These are phyloP conservation scores for Brienomyrus longianalis DNA, from an alignment of 2,113 vertebrate species.

Conservation along the genomic window DNA sequence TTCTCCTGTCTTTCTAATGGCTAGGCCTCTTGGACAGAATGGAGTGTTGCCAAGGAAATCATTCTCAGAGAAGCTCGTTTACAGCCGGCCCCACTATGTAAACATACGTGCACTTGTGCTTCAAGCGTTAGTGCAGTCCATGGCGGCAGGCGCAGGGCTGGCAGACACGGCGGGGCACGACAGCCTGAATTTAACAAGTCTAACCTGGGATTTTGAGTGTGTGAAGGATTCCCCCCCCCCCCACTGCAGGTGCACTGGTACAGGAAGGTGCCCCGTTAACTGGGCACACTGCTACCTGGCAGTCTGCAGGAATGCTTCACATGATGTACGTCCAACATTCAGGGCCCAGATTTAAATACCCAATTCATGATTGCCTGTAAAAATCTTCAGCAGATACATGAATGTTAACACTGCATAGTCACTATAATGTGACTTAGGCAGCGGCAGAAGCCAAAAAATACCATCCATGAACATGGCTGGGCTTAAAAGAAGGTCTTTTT, in stretches of 20 bases:
- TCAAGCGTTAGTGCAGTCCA: not conserved
- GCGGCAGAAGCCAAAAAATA: not conserved
- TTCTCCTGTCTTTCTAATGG: conserved; percentile 27
- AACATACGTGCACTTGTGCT: conserved; percentile 2
- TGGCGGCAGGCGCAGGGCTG: not conserved
- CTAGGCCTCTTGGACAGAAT: conserved; percentile 12
- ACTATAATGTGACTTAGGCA: not conserved
- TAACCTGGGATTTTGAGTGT: not conserved
- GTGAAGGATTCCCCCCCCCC: not conserved
- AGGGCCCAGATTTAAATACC: not conserved
- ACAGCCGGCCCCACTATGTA: conserved; percentile 9
- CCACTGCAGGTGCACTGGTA: not conserved
- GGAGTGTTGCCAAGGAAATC: conserved; percentile 34
- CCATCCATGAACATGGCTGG: not conserved
- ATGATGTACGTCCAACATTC: not conserved
- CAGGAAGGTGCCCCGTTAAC: not conserved
- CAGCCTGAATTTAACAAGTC: not conserved
- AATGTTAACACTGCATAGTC: not conserved
- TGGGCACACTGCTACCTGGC: not conserved
- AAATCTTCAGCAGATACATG: not conserved
- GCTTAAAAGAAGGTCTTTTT: not conserved
- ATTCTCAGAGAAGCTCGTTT: conserved; percentile 24
- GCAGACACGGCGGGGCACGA: not conserved
- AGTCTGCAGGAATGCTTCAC: not conserved
- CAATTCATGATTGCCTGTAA: not conserved